Base-by-base conservation (phyloP, 2,113 vertebrate species). In the Festucalex cinctus region DNA sequence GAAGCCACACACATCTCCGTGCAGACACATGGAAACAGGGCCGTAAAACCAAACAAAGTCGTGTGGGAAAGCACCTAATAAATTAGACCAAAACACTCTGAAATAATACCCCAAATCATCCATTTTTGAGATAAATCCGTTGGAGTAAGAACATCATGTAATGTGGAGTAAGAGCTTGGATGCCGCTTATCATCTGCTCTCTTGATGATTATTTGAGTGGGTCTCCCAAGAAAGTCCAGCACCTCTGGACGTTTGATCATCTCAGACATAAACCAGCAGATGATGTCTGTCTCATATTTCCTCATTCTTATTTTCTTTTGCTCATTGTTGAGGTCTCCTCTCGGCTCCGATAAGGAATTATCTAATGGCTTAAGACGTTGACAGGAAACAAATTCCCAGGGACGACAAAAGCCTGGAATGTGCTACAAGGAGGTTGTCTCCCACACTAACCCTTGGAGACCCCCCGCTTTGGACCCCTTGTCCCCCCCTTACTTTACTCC, bases 361-460 rank as follows among this genome's bases (percentile, higher is more conserved):
- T 88, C 86, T 89, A 80, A 82, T 78, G 75, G 79, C 79, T 90
- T 87, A 83, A 84, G 80, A 88, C 68, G 75, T 80, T 88, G 85
- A 88, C 87, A 88, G 86, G 86, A 91, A 84, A 85, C 87, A 83
- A 89, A 91, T 86, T 89, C 76, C 80, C 76, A 77, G 76, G 75
- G 70, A 81, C 75, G 75, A 90, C 89, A 90, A 92, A 90, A 86
- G 84, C 82, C 72, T 86, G 83, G 85, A 89, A 91, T 91, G 87
- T 58, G 66, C 74, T 86, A 73, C 77, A 71, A 84, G 85, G 74
- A 86, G 69, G 78, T 79, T 72, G 85, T 88, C 88, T 88, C 85
- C 80, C 79, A 76, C 85, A 87, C 81, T 88, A 28, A 35, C 82
- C 84, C 77, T 60, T 63, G 64, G 70, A 76, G 26, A 70, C 65